Evolutionary conservation across 2,888 invertebrate species (phyloP).

Genomic region (Spicauda simplicius): DNA sequence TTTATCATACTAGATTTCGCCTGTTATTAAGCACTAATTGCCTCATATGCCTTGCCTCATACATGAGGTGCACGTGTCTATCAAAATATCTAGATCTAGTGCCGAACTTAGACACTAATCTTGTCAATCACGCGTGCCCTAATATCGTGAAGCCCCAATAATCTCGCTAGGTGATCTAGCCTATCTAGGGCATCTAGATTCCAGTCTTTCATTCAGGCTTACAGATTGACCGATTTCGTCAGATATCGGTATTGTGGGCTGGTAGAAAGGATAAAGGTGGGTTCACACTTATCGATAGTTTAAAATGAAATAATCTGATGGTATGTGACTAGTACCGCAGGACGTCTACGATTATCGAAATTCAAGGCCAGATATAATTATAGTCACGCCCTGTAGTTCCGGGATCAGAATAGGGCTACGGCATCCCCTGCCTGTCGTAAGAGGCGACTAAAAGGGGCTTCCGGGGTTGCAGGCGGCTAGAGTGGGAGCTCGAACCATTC

Average conservation of each 20-base stretch:
- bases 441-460: too few relatives aligned
- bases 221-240: slow-evolving; percentile 12
- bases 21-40: too few relatives aligned
- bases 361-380: too few relatives aligned
- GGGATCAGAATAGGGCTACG: too few relatives aligned
- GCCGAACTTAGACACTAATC: slow-evolving; percentile 12
- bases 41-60: not conserved
- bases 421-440: too few relatives aligned
- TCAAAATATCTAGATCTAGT: not conserved
- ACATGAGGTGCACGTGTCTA: not conserved
- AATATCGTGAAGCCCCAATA: slow-evolving; percentile 24
- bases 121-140: slow-evolving; percentile 19
- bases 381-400: too few relatives aligned
- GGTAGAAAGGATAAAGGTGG: not conserved
- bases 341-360: too few relatives aligned
- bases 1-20: too few relatives aligned
- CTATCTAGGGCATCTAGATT: slow-evolving; percentile 27
- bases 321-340: too few relatives aligned
- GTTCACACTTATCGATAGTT: not conserved
- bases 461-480: too few relatives aligned
- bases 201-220: slow-evolving; percentile 27
- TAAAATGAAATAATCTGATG: too few relatives aligned
- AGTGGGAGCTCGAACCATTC: too few relatives aligned
- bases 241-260: not conserved
- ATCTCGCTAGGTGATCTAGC: slow-evolving; percentile 23